Base-by-base conservation (phyloP, 2,797 vertebrate genomes). In the Dendrocincla tyrannina region DNA sequence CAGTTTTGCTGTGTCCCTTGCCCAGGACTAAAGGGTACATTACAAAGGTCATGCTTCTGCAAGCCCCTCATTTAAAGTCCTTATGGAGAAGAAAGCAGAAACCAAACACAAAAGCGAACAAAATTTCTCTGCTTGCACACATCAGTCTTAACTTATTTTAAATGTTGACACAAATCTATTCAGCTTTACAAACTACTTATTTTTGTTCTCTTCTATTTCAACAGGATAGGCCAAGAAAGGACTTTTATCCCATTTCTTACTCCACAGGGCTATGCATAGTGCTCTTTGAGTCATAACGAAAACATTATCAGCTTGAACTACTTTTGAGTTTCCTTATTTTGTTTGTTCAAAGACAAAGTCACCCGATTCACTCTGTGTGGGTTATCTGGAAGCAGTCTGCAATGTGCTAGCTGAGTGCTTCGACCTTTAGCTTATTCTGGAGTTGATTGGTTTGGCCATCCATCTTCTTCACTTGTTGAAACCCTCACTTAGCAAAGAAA, bases 401-500 rank as follows among this genome's bases (percentile, higher is more conserved):
- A 66, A 32, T 64, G 39, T 56, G 76, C 87, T 91, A 13, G 2
- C 33, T 72, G 85, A 94, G 49, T 92, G 91, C 50, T 87, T 85
- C 93, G 82, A 94, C 79, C 92, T 96, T 93, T 96, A 84, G 44
- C 68, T 49, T 89, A 67, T 92, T 93, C 55, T 92, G 84, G 30
- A 91, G 60, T 27, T 89, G 89, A 85, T 72, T 86, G 91, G 89
- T 69, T 83, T 91, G 69, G 76, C 82, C 73, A 96, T 96, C 90
- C 52, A 62, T 95, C 96, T 96, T 89, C 79, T 89, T 79, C 75
- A 91, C 91, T 93, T 92, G 91, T 85, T 97, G 93, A 96, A 96
- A 95, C 84, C 16, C 35, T 73, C 41, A 85, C 89, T 97, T 95
- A 92, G 92, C 39, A 93, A 85, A 94, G 72, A 89, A 95, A 94